Evolutionary conservation across 2,888 invertebrate genomes (phyloP), one percentile per base, ranked within the genome.

Genomic region (Emmelina monodactyla): DNA sequence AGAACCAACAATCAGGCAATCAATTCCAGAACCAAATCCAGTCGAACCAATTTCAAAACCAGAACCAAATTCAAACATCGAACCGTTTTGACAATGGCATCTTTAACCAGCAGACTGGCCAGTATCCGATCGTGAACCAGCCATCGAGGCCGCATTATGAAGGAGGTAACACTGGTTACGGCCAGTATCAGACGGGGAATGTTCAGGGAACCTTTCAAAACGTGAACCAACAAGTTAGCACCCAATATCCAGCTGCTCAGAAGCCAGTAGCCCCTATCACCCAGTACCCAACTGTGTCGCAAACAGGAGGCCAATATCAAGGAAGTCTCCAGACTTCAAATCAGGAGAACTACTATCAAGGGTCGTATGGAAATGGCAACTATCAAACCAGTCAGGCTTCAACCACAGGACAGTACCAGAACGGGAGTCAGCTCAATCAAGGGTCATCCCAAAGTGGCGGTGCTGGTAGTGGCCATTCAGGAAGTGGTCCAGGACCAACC

Each of bases 401-500:
- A 4, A 15, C 15, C n/a, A 31, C 39, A 6, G 36, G 37, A 2
- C 34, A 37, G 14, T 40, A 30, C 13, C 32, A 37, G 29, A 16
- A 22, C 2, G 12, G 22, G 10, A 29, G 12, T 28, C 33, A 35
- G 30, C 28, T n/a, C n/a, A 11, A 11, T 3, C 25, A 25, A 11
- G 25, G 9, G 3, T 7, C 25, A 3, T n/a, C 29, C n/a, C 15
- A 10, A 14, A 25, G 12, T 31, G 37, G 1, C n/a, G 32, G n/a
- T 34, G 32, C 22, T 14, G 34, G 32, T 10, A 7, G 14, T 10
- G 37, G 25, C 14, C 37, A 37, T 4, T 11, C 30, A 14, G 49
- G 38, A 1, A 58, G 31, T 9, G 49, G 46, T 1, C 53, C 55
- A 14, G 75, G 71, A 0, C 75, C 71, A 0, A 59, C 68, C 0